phyloP scores from a whole-genome alignment of 2,888 invertebrate genomes.

The Caenorhabditis parvicauda region DNA sequence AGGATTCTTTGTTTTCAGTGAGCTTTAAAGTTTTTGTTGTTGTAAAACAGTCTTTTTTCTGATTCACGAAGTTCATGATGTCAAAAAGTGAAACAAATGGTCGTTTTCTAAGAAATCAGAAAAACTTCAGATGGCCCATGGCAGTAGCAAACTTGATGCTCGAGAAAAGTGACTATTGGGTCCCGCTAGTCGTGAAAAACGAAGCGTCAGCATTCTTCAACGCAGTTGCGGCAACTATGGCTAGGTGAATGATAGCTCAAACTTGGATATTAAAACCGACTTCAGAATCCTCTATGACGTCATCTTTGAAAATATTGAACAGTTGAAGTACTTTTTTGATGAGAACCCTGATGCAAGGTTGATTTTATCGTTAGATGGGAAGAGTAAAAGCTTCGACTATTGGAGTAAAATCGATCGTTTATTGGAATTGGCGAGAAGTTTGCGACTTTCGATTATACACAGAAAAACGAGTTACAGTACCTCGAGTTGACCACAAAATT shows the following conservation, averaged over 20 bases:
- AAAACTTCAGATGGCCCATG: slow-evolving; percentile 39
- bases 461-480: too few species aligned
- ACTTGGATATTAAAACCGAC: too few species aligned
- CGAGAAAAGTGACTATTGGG: slow-evolving; percentile 38
- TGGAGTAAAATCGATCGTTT: slow-evolving; percentile 23
- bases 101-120: too few species aligned
- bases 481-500: slow-evolving; percentile 39
- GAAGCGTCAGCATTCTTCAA: slow-evolving; percentile 31
- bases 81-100: too few species aligned
- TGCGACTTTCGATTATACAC: background rate
- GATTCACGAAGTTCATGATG: too few species aligned
- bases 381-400: slow-evolving; percentile 19
- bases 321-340: slow-evolving; percentile 20
- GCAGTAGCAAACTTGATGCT: slow-evolving; percentile 38
- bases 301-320: slow-evolving; percentile 26
- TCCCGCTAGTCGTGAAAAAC: slow-evolving; percentile 27
- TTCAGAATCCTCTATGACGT: slow-evolving; percentile 28
- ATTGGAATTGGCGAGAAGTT: slow-evolving; percentile 21
- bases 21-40: too few species aligned
- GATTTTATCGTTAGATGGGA: slow-evolving; percentile 16
- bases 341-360: slow-evolving; percentile 13
- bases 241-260: too few species aligned
- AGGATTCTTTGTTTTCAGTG: slow-evolving; percentile 13
- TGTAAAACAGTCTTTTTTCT: too few species aligned
- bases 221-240: slow-evolving; percentile 36